Conservation (phyloP, 2,113 vertebrate genomes). For the Centropristis striata region DNA sequence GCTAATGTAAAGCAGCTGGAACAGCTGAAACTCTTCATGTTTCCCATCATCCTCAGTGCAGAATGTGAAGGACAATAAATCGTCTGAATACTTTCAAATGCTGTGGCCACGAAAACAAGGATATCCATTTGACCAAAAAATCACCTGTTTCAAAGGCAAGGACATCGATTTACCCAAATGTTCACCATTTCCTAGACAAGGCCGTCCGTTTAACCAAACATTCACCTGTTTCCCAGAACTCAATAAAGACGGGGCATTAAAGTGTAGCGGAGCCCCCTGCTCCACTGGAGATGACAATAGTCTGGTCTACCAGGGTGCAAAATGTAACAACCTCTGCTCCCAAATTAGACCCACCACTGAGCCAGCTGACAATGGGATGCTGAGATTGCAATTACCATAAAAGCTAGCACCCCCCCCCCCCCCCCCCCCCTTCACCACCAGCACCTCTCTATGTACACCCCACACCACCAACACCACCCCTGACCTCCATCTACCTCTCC, state of each 20-base stretch:
- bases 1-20: conserved; percentile 22
- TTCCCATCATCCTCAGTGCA: conserved; percentile 24
- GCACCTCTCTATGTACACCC: conserved; percentile 37
- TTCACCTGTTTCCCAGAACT: conserved; percentile 51
- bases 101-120: conserved; percentile 22
- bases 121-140: conserved; percentile 30
- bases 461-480: conserved; percentile 44
- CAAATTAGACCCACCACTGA: conserved; percentile 73
- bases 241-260: conserved; percentile 51
- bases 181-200: conserved; percentile 26
- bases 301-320: conserved; percentile 54
- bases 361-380: conserved; percentile 74
- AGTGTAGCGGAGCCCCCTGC: conserved; percentile 35
- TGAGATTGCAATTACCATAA: conserved; percentile 80
- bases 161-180: conserved; percentile 30
- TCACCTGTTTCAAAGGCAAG: conserved; percentile 24
- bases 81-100: conserved; percentile 15
- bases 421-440: conserved; percentile 30
- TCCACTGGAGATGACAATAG: conserved; percentile 62
- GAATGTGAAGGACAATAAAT: conserved; percentile 14
- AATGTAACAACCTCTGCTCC: conserved; percentile 67
- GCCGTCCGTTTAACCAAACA: conserved; percentile 46
- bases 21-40: conserved; percentile 30
- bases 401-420: conserved; percentile 61
- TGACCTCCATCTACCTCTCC: conserved; percentile 43